Evolutionary conservation across 1,140 invertebrate genomes (phyloP), one percentile per base, ranked within the genome.

Genomic region (Camponotus pennsylvanicus): DNA sequence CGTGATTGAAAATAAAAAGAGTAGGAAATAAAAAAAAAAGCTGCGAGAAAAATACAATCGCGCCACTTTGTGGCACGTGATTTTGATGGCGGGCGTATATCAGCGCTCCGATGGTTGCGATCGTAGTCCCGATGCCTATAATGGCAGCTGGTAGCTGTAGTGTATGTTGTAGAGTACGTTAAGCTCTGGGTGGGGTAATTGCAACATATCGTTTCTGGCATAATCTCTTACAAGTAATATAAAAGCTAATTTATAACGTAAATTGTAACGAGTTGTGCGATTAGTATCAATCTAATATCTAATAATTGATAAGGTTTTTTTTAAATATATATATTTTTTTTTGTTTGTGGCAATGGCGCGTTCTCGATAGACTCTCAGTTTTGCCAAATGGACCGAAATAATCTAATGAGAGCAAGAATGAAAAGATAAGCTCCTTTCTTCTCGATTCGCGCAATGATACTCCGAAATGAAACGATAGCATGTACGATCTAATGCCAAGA

Each of bases 1-100:
- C 69, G 64, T 83, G 55, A 83, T 83, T 75, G 69, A 49, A 71
- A 83, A 75, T 83, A 73, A 82, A 80, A 73, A 73, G 34, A 61
- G 21, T 32, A 45, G 55, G 27, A 27, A 27, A 27, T 27, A 27
- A 27, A 3, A 8, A 59, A 70, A 80, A 59, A 49, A 27, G 49
- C 7, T 59, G 69, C 27, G 61, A 63, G 27, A 32, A 45, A 73
- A 63, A 83, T 83, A 61, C 79, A 70, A 80, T 80, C 77, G 52
- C 7, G 49, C 18, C 67, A 27, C 55, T 73, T 83, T 63, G 79
- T 83, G n/a, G 13, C 34, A 21, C 21, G 77, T 40, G 79, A 82
- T 73, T 73, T 73, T 61, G 79, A 83, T 61, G 79, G 69, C 40
- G 40, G n/a, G n/a, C 79, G 57, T 75, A 83, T 75, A 75, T 83